phyloP scores from a whole-genome alignment of 2,888 invertebrate genomes.

The Hemicrepidius hirtus region DNA sequence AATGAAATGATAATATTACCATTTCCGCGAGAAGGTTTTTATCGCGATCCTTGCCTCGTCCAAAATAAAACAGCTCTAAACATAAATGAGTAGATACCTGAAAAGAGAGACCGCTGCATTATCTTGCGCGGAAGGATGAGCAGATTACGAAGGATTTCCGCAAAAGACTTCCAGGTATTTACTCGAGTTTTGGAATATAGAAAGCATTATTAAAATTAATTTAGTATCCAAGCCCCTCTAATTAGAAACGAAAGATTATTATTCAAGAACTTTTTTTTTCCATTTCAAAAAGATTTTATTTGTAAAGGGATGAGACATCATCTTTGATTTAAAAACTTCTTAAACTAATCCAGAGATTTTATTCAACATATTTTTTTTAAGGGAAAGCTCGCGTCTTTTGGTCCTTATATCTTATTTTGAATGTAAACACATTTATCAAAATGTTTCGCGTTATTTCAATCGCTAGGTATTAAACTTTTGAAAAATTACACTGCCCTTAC shows the following conservation, averaged over 20 bases:
- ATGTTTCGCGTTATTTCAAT: slow-evolving; percentile 14
- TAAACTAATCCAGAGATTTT: slow-evolving; percentile 16
- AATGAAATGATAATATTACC: slow-evolving; percentile 28
- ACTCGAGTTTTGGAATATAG: slow-evolving; percentile 46
- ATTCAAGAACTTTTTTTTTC: slow-evolving; percentile 16
- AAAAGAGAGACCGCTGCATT: slow-evolving; percentile 37
- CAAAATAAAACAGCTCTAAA: slow-evolving; percentile 27
- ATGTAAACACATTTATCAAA: slow-evolving; percentile 30
- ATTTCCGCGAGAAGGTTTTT: slow-evolving; percentile 17
- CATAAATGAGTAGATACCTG: slow-evolving; percentile 36
- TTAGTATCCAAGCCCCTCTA: slow-evolving; percentile 37
- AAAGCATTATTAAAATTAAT: slow-evolving; percentile 47
- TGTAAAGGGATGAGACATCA: background rate
- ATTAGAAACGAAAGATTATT: slow-evolving; percentile 42
- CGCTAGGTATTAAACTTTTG: slow-evolving; percentile 24
- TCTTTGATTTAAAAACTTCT: slow-evolving; percentile 24
- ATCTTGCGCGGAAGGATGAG: slow-evolving; percentile 43
- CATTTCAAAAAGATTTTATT: background rate
- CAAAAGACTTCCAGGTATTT: slow-evolving; percentile 50
- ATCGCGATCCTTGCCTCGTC: slow-evolving; percentile 21
- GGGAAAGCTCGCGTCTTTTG: background rate
- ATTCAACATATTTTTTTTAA: background rate
- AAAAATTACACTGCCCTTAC: slow-evolving; percentile 28
- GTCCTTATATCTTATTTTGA: background rate
- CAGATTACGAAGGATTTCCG: slow-evolving; percentile 51